Percentiles rank a stretch among this genome's conserved stretches.
These are phyloP conservation scores for Thamnophis sirtalis DNA, from an alignment of 2,113 vertebrate species.

Conservation along the genomic window DNA sequence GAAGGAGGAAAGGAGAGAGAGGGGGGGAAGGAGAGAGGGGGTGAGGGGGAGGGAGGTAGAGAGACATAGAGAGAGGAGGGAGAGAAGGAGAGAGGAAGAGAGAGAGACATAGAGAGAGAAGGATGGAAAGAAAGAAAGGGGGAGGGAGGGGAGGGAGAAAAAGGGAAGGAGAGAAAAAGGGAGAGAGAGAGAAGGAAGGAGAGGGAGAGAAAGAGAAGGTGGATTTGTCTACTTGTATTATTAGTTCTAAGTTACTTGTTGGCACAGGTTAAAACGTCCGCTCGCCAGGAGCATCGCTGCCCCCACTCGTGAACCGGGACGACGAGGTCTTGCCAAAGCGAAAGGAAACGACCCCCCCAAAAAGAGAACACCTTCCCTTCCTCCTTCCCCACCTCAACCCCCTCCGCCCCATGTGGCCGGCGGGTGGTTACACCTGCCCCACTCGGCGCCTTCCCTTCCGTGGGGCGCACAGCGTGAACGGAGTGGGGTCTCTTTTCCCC, in stretches of 20 bases:
- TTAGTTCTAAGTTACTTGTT: not conserved
- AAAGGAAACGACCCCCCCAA: not conserved
- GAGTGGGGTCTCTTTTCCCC: not conserved
- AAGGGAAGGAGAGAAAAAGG: no score
- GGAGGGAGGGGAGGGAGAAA: accelerated
- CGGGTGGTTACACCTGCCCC: not conserved
- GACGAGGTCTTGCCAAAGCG: not conserved
- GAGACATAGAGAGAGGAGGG: no score
- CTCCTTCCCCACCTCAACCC: no score
- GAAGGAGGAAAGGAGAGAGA: not conserved
- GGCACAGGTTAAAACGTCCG: not conserved
- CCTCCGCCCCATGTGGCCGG: not conserved
- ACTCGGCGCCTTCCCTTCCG: not conserved
- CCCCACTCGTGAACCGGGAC: not conserved
- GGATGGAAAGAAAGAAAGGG: accelerated
- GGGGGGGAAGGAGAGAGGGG: no score
- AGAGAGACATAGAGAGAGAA: not conserved
- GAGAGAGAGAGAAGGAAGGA: no score
- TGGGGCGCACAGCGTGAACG: not conserved
- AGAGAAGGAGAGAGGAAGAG: not conserved
- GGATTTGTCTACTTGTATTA: not conserved
- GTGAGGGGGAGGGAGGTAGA: no score
- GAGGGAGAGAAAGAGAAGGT: not conserved
- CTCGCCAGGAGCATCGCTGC: no score
- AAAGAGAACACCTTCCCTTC: not conserved